Evolutionary conservation across 1,140 invertebrate genomes (phyloP).

Genomic region (Linepithema humile): DNA sequence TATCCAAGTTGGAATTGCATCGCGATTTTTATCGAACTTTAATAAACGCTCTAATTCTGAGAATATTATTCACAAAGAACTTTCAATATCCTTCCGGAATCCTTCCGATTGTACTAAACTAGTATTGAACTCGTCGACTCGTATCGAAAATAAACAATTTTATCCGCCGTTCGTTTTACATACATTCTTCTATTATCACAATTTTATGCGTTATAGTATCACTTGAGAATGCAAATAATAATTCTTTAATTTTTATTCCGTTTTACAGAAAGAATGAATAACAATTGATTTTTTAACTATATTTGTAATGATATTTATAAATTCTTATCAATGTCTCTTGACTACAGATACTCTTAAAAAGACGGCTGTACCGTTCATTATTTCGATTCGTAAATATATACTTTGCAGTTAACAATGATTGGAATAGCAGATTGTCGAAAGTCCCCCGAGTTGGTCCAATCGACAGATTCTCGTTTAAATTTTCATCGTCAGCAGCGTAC

Average conservation of each 20-base stretch:
- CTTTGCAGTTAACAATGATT: constrained; percentile 2
- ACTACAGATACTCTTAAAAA: background rate
- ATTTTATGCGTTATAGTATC: background rate
- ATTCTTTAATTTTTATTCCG: background rate
- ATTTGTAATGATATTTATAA: background rate
- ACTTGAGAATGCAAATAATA: background rate
- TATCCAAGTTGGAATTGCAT: constrained; percentile 25
- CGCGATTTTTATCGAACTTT: constrained; percentile 44
- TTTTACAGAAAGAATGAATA: background rate
- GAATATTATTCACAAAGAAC: constrained; percentile 19
- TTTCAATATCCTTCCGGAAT: background rate
- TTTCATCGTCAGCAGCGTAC: constrained; percentile 25
- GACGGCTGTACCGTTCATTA: background rate
- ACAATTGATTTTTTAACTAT: background rate
- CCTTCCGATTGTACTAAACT: background rate
- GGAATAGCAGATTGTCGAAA: constrained; percentile 7
- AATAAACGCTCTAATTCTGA: constrained; percentile 46
- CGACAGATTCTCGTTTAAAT: constrained; percentile 30
- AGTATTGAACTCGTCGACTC: background rate
- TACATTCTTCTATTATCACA: background rate
- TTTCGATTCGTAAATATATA: background rate
- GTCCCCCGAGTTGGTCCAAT: background rate
- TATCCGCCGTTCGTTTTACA: background rate
- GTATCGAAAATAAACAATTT: background rate
- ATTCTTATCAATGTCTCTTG: background rate